These are phyloP conservation scores for Thymallus thymallus DNA, from an alignment of 2,113 vertebrate genomes.

Conservation along the genomic window DNA sequence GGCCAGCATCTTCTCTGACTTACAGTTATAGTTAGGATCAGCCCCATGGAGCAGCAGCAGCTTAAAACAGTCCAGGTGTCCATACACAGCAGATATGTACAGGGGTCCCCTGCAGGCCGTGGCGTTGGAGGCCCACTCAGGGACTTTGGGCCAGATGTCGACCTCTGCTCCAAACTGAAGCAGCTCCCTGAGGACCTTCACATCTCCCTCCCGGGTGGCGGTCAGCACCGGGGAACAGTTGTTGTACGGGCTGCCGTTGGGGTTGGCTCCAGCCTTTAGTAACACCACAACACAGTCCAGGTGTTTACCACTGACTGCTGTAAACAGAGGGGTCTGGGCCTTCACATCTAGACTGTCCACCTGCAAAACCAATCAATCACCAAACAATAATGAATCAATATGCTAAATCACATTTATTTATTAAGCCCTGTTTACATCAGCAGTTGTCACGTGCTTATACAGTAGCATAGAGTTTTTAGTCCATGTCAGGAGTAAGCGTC, in stretches of 20 bases:
- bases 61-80: conserved; percentile 88
- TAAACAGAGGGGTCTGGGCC: conserved; percentile 93
- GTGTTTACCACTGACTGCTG: conserved; percentile 86
- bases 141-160: conserved; percentile 81
- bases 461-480: no score
- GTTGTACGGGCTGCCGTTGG: conserved; percentile 85
- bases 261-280: conserved; percentile 84
- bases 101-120: conserved; percentile 84
- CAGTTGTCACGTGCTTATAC: no score
- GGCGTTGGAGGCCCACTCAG: conserved; percentile 80
- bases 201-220: conserved; percentile 81
- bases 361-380: conserved; percentile 38
- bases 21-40: conserved; percentile 91
- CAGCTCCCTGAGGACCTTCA: conserved; percentile 78
- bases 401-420: no score
- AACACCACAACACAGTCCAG: conserved; percentile 81
- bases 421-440: no score
- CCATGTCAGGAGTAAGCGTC: no score
- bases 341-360: conserved; percentile 89
- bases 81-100: conserved; percentile 85
- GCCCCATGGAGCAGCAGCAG: conserved; percentile 84
- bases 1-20: conserved; percentile 73
- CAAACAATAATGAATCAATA: neutral
- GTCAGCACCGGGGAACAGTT: conserved; percentile 88
- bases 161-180: conserved; percentile 79